Conservation (phyloP, 2,113 vertebrate genomes). For the Mobula birostris region DNA sequence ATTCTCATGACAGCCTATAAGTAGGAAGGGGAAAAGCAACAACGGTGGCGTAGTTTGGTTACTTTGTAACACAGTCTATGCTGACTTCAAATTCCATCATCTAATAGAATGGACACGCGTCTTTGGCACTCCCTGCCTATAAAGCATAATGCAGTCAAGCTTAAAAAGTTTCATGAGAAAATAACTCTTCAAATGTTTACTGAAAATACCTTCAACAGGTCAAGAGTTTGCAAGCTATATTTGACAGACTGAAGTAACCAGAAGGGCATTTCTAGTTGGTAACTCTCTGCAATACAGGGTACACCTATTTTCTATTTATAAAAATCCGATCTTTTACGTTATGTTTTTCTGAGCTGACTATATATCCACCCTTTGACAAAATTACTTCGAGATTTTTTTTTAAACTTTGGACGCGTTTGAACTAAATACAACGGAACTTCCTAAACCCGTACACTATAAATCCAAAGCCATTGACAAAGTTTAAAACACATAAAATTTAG, state of each 20-base stretch:
- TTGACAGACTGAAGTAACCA: neutral
- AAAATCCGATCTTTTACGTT: neutral
- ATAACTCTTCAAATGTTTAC: neutral
- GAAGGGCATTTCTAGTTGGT: neutral
- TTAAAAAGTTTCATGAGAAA: neutral
- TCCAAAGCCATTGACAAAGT: neutral
- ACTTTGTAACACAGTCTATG: neutral
- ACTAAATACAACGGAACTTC: neutral
- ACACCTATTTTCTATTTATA: neutral
- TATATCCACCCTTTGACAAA: neutral
- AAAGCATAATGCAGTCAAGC: neutral
- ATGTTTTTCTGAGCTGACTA: neutral
- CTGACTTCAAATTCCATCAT: neutral
- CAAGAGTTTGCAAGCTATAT: neutral
- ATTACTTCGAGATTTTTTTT: neutral
- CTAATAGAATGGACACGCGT: neutral
- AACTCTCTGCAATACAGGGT: neutral
- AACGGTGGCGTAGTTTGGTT: neutral
- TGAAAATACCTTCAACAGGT: neutral
- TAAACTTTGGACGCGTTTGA: neutral
- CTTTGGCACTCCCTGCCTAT: neutral
- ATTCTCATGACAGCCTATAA: neutral
- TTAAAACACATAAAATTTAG: neutral
- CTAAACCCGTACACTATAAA: neutral
- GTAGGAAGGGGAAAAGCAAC: too few relatives aligned